phyloP scores from a whole-genome alignment of 2,888 invertebrate species.

The Sinopyrophorus schimmeli region DNA sequence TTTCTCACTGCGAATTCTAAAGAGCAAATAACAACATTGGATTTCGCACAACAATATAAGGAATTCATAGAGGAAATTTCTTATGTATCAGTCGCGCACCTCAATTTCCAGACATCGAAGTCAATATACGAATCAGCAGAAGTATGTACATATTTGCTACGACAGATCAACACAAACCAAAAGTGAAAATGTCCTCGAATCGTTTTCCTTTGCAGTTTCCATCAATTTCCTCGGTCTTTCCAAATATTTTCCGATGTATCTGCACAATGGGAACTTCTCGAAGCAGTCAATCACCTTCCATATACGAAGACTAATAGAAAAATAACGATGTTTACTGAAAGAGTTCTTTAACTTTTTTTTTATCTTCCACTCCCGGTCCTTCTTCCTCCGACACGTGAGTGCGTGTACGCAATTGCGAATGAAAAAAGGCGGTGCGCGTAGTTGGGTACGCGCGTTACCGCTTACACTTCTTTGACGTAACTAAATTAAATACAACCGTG shows the following conservation, averaged over 20 bases:
- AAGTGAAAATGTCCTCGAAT: constrained; percentile 29
- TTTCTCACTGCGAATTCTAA: no score
- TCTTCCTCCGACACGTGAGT: no score
- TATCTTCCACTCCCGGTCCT: no score
- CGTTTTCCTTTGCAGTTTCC: constrained; percentile 30
- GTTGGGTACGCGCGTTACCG: no score
- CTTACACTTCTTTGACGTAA: no score
- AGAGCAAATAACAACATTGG: background rate
- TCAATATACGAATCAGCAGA: constrained; percentile 55
- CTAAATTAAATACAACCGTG: no score
- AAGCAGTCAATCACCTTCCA: constrained; percentile 19
- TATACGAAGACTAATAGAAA: constrained; percentile 20
- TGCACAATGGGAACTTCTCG: constrained; percentile 20
- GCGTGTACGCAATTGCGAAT: no score
- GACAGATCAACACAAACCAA: constrained; percentile 31
- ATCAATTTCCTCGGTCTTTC: constrained; percentile 15
- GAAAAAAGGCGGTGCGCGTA: no score
- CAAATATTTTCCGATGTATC: constrained; percentile 23
- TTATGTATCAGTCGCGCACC: constrained; percentile 51
- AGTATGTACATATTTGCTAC: constrained; percentile 32
- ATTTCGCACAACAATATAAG: background rate
- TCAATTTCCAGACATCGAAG: constrained; percentile 80
- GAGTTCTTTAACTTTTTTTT: constrained; percentile 7
- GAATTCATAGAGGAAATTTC: no score
- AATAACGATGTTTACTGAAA: constrained; percentile 19